Conservation (phyloP, 2,797 vertebrate species). For the Erpetoichthys calabaricus region DNA sequence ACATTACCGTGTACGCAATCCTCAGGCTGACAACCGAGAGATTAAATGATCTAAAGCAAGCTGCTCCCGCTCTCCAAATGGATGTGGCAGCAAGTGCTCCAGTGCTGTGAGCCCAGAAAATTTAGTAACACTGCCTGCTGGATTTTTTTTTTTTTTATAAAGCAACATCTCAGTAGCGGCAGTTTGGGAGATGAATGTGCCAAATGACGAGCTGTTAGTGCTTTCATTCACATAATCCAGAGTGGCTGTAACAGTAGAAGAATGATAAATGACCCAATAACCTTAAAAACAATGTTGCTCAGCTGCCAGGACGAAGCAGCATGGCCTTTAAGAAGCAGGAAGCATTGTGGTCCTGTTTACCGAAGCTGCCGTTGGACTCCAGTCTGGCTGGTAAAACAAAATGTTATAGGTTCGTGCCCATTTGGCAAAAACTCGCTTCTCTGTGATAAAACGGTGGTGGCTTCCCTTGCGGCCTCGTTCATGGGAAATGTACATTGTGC, state of each 20-base stretch:
- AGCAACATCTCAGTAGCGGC: too few relatives aligned
- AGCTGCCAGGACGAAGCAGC: not conserved
- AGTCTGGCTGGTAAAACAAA: constrained; percentile 89
- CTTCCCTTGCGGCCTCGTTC: constrained; percentile 87
- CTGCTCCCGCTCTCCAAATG: not conserved
- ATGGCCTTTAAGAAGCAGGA: constrained; percentile 21
- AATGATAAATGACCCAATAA: not conserved
- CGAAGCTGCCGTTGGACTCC: constrained; percentile 62
- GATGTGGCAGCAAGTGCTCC: not conserved
- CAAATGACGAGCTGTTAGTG: too few relatives aligned
- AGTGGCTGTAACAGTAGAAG: not conserved
- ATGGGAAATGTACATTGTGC: constrained; percentile 91
- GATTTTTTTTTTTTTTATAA: not conserved
- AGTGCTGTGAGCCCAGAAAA: not conserved
- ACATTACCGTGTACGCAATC: not conserved
- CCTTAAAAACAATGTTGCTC: constrained; percentile 1
- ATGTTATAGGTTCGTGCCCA: constrained; percentile 91
- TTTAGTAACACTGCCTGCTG: not conserved
- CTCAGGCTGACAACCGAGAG: constrained; percentile 1
- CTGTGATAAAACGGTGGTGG: constrained; percentile 93
- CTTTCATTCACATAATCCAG: not conserved
- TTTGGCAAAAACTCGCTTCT: constrained; percentile 86
- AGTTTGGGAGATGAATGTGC: not conserved
- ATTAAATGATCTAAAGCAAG: constrained; percentile 3
- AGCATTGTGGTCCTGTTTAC: constrained; percentile 29